A percentile compares a stretch with the other conserved stretches of the same genome.
These are phyloP conservation scores for Elymnias hypermnestra DNA, from an alignment of 1,140 invertebrate species.

Conservation along the genomic window DNA sequence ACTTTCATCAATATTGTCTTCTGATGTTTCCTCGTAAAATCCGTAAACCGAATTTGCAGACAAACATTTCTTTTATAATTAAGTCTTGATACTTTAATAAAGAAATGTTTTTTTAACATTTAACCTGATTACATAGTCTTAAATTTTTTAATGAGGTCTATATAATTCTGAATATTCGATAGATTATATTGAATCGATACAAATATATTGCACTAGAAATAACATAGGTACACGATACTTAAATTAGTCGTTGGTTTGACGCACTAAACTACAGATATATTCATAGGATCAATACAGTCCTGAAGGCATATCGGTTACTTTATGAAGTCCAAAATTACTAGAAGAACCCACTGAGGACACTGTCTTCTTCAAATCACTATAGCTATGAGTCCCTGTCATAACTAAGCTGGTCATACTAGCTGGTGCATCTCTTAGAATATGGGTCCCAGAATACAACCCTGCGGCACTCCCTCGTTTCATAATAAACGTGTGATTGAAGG, in stretches of 20 bases:
- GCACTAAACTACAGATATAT: constrained; percentile 24
- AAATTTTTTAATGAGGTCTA: no score
- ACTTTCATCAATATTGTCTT: no score
- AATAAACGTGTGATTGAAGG: constrained; percentile 75
- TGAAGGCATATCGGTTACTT: constrained; percentile 83
- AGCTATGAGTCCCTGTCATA: constrained; percentile 57
- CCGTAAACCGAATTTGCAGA: no score
- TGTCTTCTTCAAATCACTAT: constrained; percentile 60
- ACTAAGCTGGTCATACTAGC: constrained; percentile 64
- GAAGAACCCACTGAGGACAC: constrained; percentile 55
- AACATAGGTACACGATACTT: constrained; percentile 57
- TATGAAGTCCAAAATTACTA: constrained; percentile 69
- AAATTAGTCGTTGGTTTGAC: constrained; percentile 70
- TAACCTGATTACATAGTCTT: no score
- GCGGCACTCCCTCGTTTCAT: constrained; percentile 78
- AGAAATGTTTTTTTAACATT: no score
- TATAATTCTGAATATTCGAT: no score
- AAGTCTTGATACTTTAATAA: no score
- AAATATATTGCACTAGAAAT: constrained; percentile 60
- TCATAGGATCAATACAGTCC: constrained; percentile 78
- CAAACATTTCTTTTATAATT: no score
- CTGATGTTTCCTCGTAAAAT: no score
- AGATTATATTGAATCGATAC: no score
- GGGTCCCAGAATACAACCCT: constrained; percentile 78
- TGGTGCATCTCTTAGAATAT: constrained; percentile 59